Conservation (phyloP, 1,140 invertebrate species). For the Saccostrea cuccullata region DNA sequence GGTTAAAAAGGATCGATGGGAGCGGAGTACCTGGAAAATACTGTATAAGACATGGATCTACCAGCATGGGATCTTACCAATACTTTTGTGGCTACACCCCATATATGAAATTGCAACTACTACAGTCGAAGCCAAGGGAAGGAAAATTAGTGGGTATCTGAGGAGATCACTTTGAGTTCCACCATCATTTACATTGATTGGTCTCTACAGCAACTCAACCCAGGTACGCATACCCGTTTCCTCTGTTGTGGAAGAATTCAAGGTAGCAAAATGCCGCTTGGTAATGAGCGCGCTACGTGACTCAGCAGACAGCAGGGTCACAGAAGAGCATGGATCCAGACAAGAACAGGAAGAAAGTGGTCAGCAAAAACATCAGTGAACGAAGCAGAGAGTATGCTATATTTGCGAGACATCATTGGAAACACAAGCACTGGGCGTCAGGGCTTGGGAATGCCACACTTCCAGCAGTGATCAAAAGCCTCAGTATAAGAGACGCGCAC, state of each 20-base stretch:
- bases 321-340: slow-evolving; percentile 42
- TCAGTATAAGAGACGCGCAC: neutral
- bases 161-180: slow-evolving; percentile 46
- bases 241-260: slow-evolving; percentile 43
- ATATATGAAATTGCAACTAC: too few relatives aligned
- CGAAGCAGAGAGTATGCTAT: neutral
- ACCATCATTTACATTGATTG: slow-evolving; percentile 41
- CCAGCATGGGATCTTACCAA: too few relatives aligned
- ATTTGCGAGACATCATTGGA: neutral
- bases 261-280: slow-evolving; percentile 33
- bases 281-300: slow-evolving; percentile 34
- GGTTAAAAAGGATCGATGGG: too few relatives aligned
- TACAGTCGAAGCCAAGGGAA: too few relatives aligned
- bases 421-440: slow-evolving; percentile 35
- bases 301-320: slow-evolving; percentile 37
- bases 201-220: slow-evolving; percentile 36
- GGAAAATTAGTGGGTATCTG: neutral
- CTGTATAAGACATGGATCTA: neutral
- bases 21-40: too few relatives aligned
- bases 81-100: too few relatives aligned
- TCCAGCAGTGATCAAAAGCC: slow-evolving; percentile 46
- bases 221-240: slow-evolving; percentile 40
- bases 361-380: slow-evolving; percentile 41
- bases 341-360: slow-evolving; percentile 20
- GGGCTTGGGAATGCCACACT: slow-evolving; percentile 1